Evolutionary conservation across 2,113 vertebrate genomes (phyloP).

Genomic region (Oreochromis niloticus): DNA sequence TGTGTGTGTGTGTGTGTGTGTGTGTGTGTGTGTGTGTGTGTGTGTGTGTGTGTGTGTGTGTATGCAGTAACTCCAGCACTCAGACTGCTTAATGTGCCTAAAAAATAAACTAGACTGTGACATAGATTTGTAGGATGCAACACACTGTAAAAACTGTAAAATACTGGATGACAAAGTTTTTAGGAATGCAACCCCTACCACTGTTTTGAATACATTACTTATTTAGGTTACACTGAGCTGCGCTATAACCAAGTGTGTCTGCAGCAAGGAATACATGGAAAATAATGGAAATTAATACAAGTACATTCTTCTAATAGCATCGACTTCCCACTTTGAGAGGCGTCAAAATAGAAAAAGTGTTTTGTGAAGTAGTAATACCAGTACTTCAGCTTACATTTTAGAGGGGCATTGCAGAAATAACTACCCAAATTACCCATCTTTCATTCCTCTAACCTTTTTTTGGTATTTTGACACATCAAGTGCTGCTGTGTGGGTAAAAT

Average conservation of each 20-base stretch:
- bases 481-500: neutral
- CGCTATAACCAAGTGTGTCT: neutral
- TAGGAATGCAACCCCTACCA: neutral
- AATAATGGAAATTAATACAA: neutral
- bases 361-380: neutral
- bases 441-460: neutral
- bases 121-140: neutral
- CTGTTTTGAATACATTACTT: neutral
- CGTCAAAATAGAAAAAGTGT: neutral
- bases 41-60: conserved; percentile 12
- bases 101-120: neutral
- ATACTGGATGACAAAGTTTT: neutral
- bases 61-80: neutral
- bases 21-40: too few species aligned
- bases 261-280: neutral
- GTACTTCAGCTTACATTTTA: neutral
- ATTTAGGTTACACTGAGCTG: neutral
- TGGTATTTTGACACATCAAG: neutral
- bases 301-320: neutral
- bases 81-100: neutral
- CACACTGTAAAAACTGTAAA: neutral
- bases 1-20: neutral
- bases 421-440: neutral
- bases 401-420: neutral
- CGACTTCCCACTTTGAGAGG: neutral